Base-by-base conservation (phyloP, 2,797 vertebrate genomes). In the Chloroceryle inda region DNA sequence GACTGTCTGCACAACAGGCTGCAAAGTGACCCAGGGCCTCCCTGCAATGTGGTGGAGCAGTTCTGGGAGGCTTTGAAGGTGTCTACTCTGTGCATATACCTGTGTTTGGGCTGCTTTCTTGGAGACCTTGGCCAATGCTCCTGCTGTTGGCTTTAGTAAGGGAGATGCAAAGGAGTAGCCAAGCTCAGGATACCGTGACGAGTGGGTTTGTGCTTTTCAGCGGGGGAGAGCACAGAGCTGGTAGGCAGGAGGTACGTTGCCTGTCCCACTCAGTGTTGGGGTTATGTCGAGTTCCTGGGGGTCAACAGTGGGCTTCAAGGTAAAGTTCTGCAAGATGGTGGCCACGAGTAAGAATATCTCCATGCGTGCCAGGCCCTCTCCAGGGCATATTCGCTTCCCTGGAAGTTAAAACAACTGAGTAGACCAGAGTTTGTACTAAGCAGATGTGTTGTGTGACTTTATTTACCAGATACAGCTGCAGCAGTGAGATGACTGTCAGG, bases 271-370 rank as follows among this genome's bases (percentile, higher is more conserved):
- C 81, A 94, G 24, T 6, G 3, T 63, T 0, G 86, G 95, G 9
- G 45, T 79, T 59, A 88, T 6, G n/a, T 20, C 2, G 15, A 97
- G 82, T 17, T 97, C 90, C 35, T 93, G 52, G 8, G 71, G 92
- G 20, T 85, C 37, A 1, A 97, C 27, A 1, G 94, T 85, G 72
- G 98, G n/a, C 88, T 97, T 97, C 92, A 98, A 56, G 50, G 83
- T 97, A 44, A 98, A 98, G 52, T 97, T 97, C 83, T 98, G 98
- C 84, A 98, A 71, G 79, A 98, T 89, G 62, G 66, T 85, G 3
- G 84, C 26, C 10, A 91, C 2, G 10, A 97, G 0, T 55, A 98
- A 81, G 85, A 98, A 98, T 49, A 98, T 38, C 18, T 98, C 94
- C 96, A 96, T 96, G 58, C 96, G 94, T 47, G 97, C 98, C 94